Percentiles rank a stretch among this genome's conserved stretches.
phyloP scores from a whole-genome alignment of 2,888 invertebrate genomes.

The Drosophila paranaensis region DNA sequence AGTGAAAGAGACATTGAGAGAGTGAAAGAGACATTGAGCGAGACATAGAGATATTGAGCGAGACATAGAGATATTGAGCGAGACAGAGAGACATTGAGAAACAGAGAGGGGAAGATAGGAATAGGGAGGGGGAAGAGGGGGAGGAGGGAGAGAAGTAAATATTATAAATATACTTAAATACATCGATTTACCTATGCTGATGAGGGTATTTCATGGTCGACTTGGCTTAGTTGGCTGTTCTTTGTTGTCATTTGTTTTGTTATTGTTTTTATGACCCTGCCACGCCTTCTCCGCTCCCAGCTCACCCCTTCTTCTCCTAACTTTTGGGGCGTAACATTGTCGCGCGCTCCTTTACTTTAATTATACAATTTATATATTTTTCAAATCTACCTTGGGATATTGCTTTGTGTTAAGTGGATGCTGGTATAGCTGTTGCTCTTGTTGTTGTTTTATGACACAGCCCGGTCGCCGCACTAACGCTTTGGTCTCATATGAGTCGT shows the following conservation, averaged over 20 bases:
- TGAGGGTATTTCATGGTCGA: not conserved
- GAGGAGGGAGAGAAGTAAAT: not conserved
- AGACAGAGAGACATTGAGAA: not conserved
- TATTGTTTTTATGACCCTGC: conserved; percentile 50
- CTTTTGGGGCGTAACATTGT: conserved; percentile 27
- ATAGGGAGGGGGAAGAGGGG: too few relatives aligned
- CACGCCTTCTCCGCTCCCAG: conserved; percentile 46
- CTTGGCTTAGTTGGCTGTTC: not conserved
- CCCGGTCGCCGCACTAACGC: conserved; percentile 51
- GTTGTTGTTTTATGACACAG: conserved; percentile 57
- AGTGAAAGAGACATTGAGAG: not conserved
- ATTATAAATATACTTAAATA: too few relatives aligned
- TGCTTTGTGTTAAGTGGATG: conserved; percentile 40
- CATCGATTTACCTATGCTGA: not conserved
- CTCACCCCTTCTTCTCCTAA: not conserved
- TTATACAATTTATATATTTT: conserved; percentile 66
- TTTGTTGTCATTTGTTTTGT: conserved; percentile 20
- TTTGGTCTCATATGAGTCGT: conserved; percentile 50
- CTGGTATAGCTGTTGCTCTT: conserved; percentile 21
- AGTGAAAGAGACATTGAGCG: too few relatives aligned
- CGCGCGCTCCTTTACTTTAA: conserved; percentile 56
- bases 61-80: too few relatives aligned
- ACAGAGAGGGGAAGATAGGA: not conserved
- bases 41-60: too few relatives aligned
- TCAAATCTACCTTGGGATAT: conserved; percentile 40